Base-by-base conservation (phyloP, 2,888 invertebrate species). In the Nasonovia ribisnigri region DNA sequence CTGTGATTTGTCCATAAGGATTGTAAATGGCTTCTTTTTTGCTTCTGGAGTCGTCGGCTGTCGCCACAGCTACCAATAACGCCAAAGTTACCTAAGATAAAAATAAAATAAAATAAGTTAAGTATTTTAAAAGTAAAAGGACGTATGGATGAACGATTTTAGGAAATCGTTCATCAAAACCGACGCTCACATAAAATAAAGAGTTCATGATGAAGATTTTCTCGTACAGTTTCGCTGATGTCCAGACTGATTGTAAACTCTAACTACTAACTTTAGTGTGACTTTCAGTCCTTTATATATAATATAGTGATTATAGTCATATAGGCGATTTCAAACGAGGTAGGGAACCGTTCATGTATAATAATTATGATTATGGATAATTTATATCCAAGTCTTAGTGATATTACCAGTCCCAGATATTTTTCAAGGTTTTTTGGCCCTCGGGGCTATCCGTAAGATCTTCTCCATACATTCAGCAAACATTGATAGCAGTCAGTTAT, bases 351-450 rank as follows among this genome's bases (percentile, higher is more conserved):
- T 24, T n/a, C 46, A 42, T 29, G 26, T 43, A 89, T 86, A 11
- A 29, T 51, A 42, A 51, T 67, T 11, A 29, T 51, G 51, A 60
- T 42, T 16, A 10, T 29, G 60, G 67, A 67, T 57, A 86, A 60
- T 77, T 51, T 60, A 87, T 87, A 60, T 87, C 13, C 60, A 48
- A 67, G 29, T 92, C 20, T 42, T 46, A 57, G 87, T 51, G 29
- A 51, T 51, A 92, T 88, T 51, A 67, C 36, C 36, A 48, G 48
- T 36, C n/a, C 51, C n/a, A 88, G 54, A 88, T 77, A 87, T 88
- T 67, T 67, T 88, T 88, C 92, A 92, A 92, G 92, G 92, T 88
- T 77, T 42, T 42, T 42, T n/a, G 77, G 60, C 77, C 88, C 48
- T 67, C 67, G 42, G 87, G 43, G 10, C 84, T 89, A 60, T 36